Base-by-base conservation (phyloP, 2,113 vertebrate genomes). In the Ameiurus melas region DNA sequence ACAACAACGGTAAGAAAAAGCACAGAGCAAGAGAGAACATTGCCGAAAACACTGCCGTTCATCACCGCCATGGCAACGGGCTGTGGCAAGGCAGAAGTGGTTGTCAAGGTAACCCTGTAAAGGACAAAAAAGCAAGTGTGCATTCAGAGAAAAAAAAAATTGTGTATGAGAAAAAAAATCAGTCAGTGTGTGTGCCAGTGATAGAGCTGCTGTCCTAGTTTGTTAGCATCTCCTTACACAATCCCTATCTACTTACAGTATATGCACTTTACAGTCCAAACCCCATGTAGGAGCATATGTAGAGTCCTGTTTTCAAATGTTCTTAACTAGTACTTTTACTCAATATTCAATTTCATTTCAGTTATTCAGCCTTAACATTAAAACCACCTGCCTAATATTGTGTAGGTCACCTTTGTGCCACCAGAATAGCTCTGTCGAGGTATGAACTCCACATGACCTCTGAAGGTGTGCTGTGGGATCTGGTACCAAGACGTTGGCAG, bases 41-140 rank as follows among this genome's bases (percentile, higher is more conserved):
- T 64, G 16, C 60, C 55, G 73, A 64, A 84, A 87, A 80, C 85
- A 57, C 83, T 39, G 83, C 78, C 33, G 80, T 85, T 58, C 66
- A 75, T 20, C 17, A 51, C 83, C 62, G 57, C 85, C 89, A 90
- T 90, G 89, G 90, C 80, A 89, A 91, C 86, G 19, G 68, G 75
- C 62, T 68, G 83, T 71, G 83, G 57, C 83, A 58, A 82, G 71
- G 75, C 71, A 91, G 90, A 84, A 85, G 58, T 25, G 30, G 92
- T 94, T 88, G 85, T 84, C 88, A 94, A 90, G 92, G 93, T 92
- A 89, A 94, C 93, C 62, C 85, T 86, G 84, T 88, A 85, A 75
- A 73, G 58, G 90, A 92, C 60, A 71, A 86, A 70, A 71, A 80
- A 70, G 83, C 71, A 33, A 87, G 85, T 30, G 71, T 87, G 77